Percentiles rank a stretch among this genome's conserved stretches.
Evolutionary conservation across 2,113 vertebrate species (phyloP).

Genomic region (human (Homo sapiens)): GRCh38 chr13:98543501-98544000

Average conservation of each 20-base stretch:
- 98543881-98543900: not conserved
- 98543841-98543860: accelerated
- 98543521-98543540: not conserved
- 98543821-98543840: no score
- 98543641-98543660: not conserved
- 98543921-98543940: not conserved
- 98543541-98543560: not conserved
- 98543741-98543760: not conserved
- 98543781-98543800: no score
- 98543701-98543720: not conserved
- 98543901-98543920: not conserved
- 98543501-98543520: not conserved
- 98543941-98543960: not conserved
- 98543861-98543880: accelerated
- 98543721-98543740: not conserved
- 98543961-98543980: accelerated
- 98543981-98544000: not conserved
- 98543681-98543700: not conserved
- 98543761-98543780: not conserved
- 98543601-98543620: accelerated
- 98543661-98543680: not conserved
- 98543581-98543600: not conserved
- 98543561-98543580: not conserved
- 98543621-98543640: not conserved
- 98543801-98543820: not conserved